Base-by-base conservation (phyloP, 2,888 invertebrate species). In the Agrochola macilenta region DNA sequence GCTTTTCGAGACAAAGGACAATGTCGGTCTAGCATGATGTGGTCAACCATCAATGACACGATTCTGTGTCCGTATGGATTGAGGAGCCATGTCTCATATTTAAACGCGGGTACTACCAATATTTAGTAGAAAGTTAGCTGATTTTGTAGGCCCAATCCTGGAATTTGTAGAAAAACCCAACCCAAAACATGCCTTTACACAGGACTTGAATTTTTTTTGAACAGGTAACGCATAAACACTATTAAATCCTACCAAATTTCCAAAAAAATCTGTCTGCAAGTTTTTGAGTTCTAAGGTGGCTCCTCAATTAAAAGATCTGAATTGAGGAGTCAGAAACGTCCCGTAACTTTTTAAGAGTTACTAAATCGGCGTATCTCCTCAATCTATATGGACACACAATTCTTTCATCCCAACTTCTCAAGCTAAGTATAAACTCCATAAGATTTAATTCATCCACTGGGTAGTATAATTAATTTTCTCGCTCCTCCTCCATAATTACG, bases 401-500 rank as follows among this genome's bases (percentile, higher is more conserved):
- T 46, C 30, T 52, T 72, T 49, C 23, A 39, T 64, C 14, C 11
- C 11, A 12, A 49, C n/a, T 49, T 35, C 14, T 46, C 9, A 60
- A 39, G 3, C 20, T 23, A 14, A 43, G 8, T 49, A 30, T 30
- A 64, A 80, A 72, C 57, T 70, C 57, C 20, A 63, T 84, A 66
- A 78, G 81, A 83, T 83, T 81, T 73, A 30, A 74, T 87, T 81
- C 68, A 69, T 69, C 71, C 54, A 23, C 39, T 73, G 52, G 70
- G 68, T 74, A 65, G 70, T 71, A 78, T 84, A 83, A 87, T 86
- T 81, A 86, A 87, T 86, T 76, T 75, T 46, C 74, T 49, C 2
- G 49, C 86, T 75, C 82, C 86, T 54, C 87, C 85, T 69, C 65
- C 71, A 70, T 87, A 81, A 87, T 87, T 85, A 86, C 84, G 58